Evolutionary conservation across 2,797 vertebrate species (phyloP), one percentile per base, ranked within the genome.

Genomic region (Sorex maritimensis): DNA sequence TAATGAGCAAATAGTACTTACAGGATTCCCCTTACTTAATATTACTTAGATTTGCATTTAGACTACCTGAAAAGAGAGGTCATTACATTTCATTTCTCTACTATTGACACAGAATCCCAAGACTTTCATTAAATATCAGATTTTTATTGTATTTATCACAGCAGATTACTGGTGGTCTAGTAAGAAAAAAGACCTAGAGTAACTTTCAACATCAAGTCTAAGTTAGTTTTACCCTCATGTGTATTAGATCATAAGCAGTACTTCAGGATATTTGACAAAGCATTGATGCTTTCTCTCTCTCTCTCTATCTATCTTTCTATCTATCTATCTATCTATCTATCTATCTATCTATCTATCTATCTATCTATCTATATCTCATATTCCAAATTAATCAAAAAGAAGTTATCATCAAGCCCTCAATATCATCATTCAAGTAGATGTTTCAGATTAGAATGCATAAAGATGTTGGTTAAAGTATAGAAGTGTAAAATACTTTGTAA

Each of bases 141-240:
- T 81, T 67, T 89, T 9, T 30, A 2, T 24, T 65, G 17, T 65
- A 52, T 44, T 38, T 55, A 10, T 81, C 26, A 87, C 26, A 38
- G 5, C 69, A 52, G n/a, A 74, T 34, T 69, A 11, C 67, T 38
- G 9, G 7, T 74, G 41, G 34, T 41, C 34, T 65, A 63, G 28
- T 52, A 67, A 88, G 3, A 91, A 41, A 81, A 88, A 49, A 94
- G 15, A 44, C 30, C 44, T 46, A 19, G 6, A 8, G n/a, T 41
- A 61, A 14, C 75, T 6, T 85, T 79, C 46, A 90, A 86, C 78
- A 93, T 55, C 19, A 34, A 81, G 61, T 79, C 73, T 81, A 94
- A n/a, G 72, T 71, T 67, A 34, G 21, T 41, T 84, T 81, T 88
- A 14, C 24, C 68, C 10, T 69, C 13, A 87, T 49, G 19, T 5